Evolutionary conservation across 53 echinoderm and acorn worm genomes (phyloP).

Genomic region (Crossaster papposus): DNA sequence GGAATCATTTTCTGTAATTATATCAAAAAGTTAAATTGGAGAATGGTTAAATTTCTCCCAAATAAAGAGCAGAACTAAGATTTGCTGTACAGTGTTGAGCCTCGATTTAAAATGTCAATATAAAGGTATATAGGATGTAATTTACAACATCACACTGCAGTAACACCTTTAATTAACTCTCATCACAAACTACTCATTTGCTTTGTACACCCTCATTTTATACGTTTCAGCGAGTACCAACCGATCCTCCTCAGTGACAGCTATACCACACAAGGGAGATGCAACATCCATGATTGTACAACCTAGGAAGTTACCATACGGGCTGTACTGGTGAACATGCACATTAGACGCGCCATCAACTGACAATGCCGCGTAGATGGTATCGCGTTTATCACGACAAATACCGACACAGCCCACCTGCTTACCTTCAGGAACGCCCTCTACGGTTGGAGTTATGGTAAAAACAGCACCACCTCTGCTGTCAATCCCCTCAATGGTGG

Average conservation of each 20-base stretch:
- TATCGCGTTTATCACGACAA: neutral
- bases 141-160: too few relatives aligned
- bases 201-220: neutral
- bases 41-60: too few relatives aligned
- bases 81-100: too few relatives aligned
- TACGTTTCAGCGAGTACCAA: neutral
- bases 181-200: too few relatives aligned
- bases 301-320: neutral
- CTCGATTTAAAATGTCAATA: too few relatives aligned
- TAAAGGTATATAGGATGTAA: too few relatives aligned
- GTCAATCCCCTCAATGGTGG: neutral
- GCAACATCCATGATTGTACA: neutral
- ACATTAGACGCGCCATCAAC: neutral
- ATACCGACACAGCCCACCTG: slow-evolving; percentile 2
- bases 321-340: neutral
- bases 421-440: neutral
- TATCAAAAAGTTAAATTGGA: too few relatives aligned
- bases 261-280: neutral
- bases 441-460: neutral
- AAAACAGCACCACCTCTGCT: neutral
- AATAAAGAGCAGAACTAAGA: too few relatives aligned
- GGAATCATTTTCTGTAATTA: too few relatives aligned
- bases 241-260: neutral
- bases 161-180: too few relatives aligned
- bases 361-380: neutral